Percentiles rank a stretch among this genome's conserved stretches.
These are phyloP conservation scores for Cheilosia impressa DNA, from an alignment of 2,888 invertebrate genomes.

Conservation along the genomic window DNA sequence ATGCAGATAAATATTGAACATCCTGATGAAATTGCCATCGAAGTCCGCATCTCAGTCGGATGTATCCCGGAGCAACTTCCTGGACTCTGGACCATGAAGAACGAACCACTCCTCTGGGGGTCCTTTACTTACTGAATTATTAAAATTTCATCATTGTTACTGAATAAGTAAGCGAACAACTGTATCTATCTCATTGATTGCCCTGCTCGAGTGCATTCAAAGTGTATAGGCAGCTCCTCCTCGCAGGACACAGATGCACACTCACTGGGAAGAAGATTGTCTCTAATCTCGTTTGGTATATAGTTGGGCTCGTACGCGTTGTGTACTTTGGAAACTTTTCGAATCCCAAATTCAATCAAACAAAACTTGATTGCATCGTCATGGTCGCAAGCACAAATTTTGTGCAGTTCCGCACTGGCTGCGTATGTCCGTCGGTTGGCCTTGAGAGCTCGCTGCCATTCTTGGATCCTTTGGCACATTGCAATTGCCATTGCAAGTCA, in stretches of 20 bases:
- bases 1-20: slow-evolving; percentile 40
- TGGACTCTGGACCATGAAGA: slow-evolving; percentile 20
- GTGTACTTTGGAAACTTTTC: slow-evolving; percentile 49
- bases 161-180: slow-evolving; percentile 43
- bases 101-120: slow-evolving; percentile 1
- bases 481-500: slow-evolving; percentile 32
- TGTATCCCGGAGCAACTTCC: neutral
- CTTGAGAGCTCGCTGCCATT: slow-evolving; percentile 47
- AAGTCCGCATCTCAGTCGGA: slow-evolving; percentile 8
- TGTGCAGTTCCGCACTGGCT: slow-evolving; percentile 21
- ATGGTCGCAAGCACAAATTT: slow-evolving; percentile 39
- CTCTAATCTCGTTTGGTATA: slow-evolving; percentile 36
- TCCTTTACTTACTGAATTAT: slow-evolving; percentile 48
- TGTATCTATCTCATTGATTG: slow-evolving; percentile 38
- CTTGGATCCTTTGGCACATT: slow-evolving; percentile 31
- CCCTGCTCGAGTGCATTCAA: slow-evolving; percentile 7
- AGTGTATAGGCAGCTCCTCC: neutral
- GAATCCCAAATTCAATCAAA: slow-evolving; percentile 64
- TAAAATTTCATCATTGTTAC: slow-evolving; percentile 61
- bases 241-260: neutral
- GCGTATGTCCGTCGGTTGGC: slow-evolving; percentile 20
- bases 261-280: slow-evolving; percentile 16
- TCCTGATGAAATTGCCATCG: slow-evolving; percentile 24
- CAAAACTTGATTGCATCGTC: slow-evolving; percentile 67
- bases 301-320: neutral